These are phyloP conservation scores for Chouioia cunea DNA, from an alignment of 2,888 invertebrate genomes.

Conservation along the genomic window DNA sequence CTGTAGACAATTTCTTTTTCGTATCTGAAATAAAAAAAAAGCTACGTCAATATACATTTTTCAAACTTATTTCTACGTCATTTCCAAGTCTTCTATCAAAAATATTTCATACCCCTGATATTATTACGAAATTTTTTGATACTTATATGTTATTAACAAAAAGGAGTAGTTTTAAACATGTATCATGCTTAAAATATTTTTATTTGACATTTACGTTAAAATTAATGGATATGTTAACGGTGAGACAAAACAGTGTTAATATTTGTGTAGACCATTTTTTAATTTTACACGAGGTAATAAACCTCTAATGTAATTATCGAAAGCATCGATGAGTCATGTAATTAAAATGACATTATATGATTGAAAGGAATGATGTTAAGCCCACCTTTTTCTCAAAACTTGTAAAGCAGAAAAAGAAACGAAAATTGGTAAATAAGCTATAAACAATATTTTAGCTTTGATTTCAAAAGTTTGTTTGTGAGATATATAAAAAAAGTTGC, in stretches of 20 bases:
- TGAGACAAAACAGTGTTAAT: slow-evolving; percentile 16
- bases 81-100: slow-evolving; percentile 18
- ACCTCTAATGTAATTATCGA: too few species aligned
- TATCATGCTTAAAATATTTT: slow-evolving; percentile 23
- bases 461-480: not conserved
- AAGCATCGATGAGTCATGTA: too few species aligned
- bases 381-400: too few species aligned
- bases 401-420: too few species aligned
- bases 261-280: too few species aligned
- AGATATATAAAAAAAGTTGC: slow-evolving; percentile 19
- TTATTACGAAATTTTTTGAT: too few species aligned
- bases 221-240: slow-evolving; percentile 26
- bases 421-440: too few species aligned
- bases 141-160: slow-evolving; percentile 4
- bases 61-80: slow-evolving; percentile 14
- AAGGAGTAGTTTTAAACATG: slow-evolving; percentile 35
- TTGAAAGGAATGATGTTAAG: too few species aligned
- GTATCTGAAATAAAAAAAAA: slow-evolving; percentile 25
- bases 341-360: too few species aligned
- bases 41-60: slow-evolving; percentile 28
- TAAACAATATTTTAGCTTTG: too few species aligned
- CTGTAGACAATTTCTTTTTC: slow-evolving; percentile 37
- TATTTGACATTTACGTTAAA: slow-evolving; percentile 24
- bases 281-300: too few species aligned
- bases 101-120: slow-evolving; percentile 4